Evolutionary conservation across 1,140 invertebrate species (phyloP), one percentile per base, ranked within the genome.

Genomic region (Anastrepha ludens): DNA sequence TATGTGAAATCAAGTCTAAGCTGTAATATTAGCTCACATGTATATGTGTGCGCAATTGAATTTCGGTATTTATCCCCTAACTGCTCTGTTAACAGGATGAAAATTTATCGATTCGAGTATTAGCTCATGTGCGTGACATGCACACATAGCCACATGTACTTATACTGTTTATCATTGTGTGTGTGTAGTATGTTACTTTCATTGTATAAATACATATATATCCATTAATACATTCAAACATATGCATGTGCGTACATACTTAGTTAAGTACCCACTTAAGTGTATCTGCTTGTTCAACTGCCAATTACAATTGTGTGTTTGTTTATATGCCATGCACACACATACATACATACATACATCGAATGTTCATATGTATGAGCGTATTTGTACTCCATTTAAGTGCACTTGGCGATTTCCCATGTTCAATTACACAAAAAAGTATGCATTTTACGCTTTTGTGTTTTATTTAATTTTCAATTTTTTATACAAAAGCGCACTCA

Each of bases 211-310:
- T 20, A 78, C 47, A 50, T n/a, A 78, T 11, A 20, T 9, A 44
- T 74, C 44, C 17, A 2, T 17, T 41, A 17, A n/a, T n/a, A 74
- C 39, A 74, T 47, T 17, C n/a, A 74, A 2, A 11, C 2, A 15
- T 3, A 8, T 4, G 20, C 7, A 81, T 81, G 74, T 20, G 15
- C 7, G 39, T 15, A 44, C n/a, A 17, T 74, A 44, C 41, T 17
- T 13, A 2, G 29, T 74, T 47, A 47, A 74, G 70, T 74, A 81
- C 4, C 7, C 47, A 29, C 74, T 81, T 20, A 81, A 81, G 74
- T 81, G 15, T 81, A 58, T 81, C 55, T 81, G 74, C 74, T 41
- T 81, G 50, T 81, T 74, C 7, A 81, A 81, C 74, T 81, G 47
- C 74, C 74, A 29, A 81, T n/a, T 55, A 17, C 74, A 58, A 2